phyloP scores from a whole-genome alignment of 2,888 invertebrate species.

The Chymomyza amoena region DNA sequence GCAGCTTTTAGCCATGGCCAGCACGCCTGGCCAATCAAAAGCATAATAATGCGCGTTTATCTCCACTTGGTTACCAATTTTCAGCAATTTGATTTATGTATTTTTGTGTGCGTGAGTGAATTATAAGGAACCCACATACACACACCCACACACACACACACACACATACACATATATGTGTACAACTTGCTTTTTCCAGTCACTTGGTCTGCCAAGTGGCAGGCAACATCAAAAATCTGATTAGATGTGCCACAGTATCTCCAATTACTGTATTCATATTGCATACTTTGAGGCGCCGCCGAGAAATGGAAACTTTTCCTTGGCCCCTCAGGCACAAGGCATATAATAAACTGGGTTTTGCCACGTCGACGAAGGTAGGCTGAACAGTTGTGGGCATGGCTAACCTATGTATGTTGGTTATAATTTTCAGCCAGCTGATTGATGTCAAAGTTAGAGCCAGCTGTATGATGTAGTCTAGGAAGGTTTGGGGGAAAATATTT shows the following conservation, averaged over 20 bases:
- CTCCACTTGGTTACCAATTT: slow-evolving; percentile 67
- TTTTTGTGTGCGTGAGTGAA: slow-evolving; percentile 54
- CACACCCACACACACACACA: background rate
- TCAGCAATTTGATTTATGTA: slow-evolving; percentile 67
- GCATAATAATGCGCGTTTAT: slow-evolving; percentile 71
- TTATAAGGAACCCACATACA: background rate
- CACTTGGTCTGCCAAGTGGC: background rate
- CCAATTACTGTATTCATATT: slow-evolving; percentile 38
- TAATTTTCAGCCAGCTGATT: no score
- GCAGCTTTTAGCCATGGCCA: background rate
- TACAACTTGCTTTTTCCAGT: background rate
- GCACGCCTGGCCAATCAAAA: slow-evolving; percentile 26
- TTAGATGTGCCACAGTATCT: slow-evolving; percentile 47
- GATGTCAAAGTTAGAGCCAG: no score
- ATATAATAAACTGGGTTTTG: background rate
- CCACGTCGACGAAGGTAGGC: background rate
- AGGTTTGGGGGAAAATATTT: no score
- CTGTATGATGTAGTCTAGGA: no score
- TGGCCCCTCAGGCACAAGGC: background rate
- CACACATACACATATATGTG: background rate
- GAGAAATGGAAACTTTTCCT: slow-evolving; percentile 2
- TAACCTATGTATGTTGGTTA: no score
- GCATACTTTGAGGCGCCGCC: slow-evolving; percentile 17
- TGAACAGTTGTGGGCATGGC: background rate
- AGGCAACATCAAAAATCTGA: slow-evolving; percentile 46